phyloP scores from a whole-genome alignment of 2,113 vertebrate species.

The Oncorhynchus clarkii region DNA sequence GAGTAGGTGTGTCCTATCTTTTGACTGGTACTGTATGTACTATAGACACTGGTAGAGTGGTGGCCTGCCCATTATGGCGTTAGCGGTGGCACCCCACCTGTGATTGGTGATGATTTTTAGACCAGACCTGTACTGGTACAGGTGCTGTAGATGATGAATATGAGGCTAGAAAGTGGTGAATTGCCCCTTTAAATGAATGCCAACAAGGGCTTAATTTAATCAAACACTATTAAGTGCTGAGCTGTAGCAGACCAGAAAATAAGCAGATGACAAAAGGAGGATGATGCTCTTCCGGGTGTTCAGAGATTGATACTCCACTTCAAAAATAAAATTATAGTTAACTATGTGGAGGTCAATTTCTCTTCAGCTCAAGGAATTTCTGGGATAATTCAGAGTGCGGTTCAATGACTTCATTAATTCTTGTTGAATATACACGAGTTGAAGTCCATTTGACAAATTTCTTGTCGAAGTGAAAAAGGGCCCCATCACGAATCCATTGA shows the following conservation, averaged over 20 bases:
- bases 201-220: constrained; percentile 37
- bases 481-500: not conserved
- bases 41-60: too few species aligned
- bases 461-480: not conserved
- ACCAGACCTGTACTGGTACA: not conserved
- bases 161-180: not conserved
- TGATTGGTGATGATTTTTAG: too few species aligned
- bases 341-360: constrained; percentile 34
- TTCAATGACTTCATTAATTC: not conserved
- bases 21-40: too few species aligned
- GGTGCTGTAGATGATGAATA: not conserved
- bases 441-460: not conserved
- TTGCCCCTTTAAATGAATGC: not conserved
- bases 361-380: not conserved
- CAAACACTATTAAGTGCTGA: constrained; percentile 55
- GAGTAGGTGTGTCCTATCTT: too few species aligned
- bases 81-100: too few species aligned
- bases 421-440: not conserved
- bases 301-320: constrained; percentile 34
- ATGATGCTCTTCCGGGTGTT: constrained; percentile 34
- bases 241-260: constrained; percentile 18
- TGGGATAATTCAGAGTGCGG: not conserved
- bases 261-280: constrained; percentile 3
- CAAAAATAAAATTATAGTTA: constrained; percentile 30
- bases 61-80: too few species aligned